Percentiles rank a stretch among this genome's conserved stretches.
phyloP scores from a whole-genome alignment of 2,797 vertebrate genomes.

The Selene dorsalis region DNA sequence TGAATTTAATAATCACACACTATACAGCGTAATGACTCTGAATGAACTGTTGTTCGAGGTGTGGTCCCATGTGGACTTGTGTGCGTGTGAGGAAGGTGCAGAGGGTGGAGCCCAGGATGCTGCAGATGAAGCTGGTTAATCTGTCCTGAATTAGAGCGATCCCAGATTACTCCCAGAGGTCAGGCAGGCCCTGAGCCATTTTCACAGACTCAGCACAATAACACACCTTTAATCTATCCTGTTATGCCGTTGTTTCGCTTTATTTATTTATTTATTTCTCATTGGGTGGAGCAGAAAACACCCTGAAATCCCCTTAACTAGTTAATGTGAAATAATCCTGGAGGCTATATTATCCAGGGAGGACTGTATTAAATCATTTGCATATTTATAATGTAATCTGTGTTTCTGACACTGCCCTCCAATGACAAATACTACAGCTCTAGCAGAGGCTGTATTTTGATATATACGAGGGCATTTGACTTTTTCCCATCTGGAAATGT shows the following conservation, averaged over 20 bases:
- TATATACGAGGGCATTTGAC: background rate
- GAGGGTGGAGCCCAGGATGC: constrained; percentile 11
- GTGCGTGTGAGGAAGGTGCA: constrained; percentile 20
- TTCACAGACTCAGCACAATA: constrained; percentile 78
- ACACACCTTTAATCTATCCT: constrained; percentile 60
- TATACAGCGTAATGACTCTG: background rate
- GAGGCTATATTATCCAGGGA: background rate
- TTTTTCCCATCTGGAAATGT: background rate
- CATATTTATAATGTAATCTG: background rate
- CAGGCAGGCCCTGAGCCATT: constrained; percentile 76
- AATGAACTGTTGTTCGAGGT: constrained; percentile 23
- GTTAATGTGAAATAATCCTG: background rate
- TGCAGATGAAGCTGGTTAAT: constrained; percentile 78
- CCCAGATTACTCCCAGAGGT: constrained; percentile 86
- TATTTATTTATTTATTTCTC: background rate
- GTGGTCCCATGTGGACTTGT: background rate
- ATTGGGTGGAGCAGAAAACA: constrained; percentile 2
- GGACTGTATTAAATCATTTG: background rate
- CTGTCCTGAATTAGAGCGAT: constrained; percentile 84
- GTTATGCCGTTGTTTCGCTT: constrained; percentile 12
- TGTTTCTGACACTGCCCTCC: background rate
- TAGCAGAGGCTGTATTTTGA: background rate
- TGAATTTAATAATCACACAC: constrained; percentile 9
- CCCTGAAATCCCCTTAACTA: constrained; percentile 15
- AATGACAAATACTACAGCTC: background rate